These are phyloP conservation scores for Poeciliopsis turrubarensis DNA, from an alignment of 2,113 vertebrate species.

Conservation along the genomic window DNA sequence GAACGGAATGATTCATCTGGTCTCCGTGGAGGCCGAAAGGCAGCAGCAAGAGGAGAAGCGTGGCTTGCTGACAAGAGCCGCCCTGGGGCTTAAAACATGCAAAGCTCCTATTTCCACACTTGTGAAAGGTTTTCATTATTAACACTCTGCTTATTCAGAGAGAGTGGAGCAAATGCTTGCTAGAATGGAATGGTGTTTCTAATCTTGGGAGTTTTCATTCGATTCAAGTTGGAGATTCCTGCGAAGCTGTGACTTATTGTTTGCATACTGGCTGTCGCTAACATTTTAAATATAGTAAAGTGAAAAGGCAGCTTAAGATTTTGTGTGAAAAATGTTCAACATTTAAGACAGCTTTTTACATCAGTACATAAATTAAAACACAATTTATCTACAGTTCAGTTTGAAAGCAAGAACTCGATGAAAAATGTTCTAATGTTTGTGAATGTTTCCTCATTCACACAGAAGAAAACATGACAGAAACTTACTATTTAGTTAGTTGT, in stretches of 20 bases:
- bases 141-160: slow-evolving; percentile 21
- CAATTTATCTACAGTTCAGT: not conserved
- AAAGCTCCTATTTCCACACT: slow-evolving; percentile 37
- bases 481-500: too few species aligned
- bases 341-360: not conserved
- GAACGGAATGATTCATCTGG: slow-evolving; percentile 56
- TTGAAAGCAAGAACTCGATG: too few species aligned
- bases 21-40: slow-evolving; percentile 46
- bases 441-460: too few species aligned
- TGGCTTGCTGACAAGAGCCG: slow-evolving; percentile 9
- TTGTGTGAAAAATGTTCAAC: not conserved
- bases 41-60: slow-evolving; percentile 30
- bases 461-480: too few species aligned
- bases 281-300: not conserved
- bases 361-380: too few species aligned
- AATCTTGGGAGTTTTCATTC: not conserved
- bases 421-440: too few species aligned
- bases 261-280: not conserved
- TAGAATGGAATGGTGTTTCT: not conserved
- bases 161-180: not conserved
- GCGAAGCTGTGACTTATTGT: not conserved
- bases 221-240: not conserved
- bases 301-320: not conserved
- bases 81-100: slow-evolving; percentile 22
- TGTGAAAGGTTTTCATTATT: slow-evolving; percentile 41